Evolutionary conservation across 2,888 invertebrate genomes (phyloP), one percentile per base, ranked within the genome.

Genomic region (Didymodactylos carnosus): DNA sequence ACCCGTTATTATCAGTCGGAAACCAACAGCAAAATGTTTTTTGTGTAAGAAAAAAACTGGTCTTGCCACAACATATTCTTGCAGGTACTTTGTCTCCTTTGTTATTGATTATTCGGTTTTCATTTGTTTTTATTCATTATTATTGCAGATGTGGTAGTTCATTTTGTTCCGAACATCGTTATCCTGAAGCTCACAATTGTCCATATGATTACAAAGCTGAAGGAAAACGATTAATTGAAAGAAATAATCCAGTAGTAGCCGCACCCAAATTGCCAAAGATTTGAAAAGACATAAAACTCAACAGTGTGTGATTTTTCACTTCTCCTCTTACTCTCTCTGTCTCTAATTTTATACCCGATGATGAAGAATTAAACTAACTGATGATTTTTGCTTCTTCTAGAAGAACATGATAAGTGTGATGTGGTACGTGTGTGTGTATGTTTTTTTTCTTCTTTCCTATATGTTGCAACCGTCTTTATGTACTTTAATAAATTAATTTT

Each of bases 181-280:
- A 89, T 83, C 87, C 88, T 3, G 89, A 90, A 84, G 87, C 88
- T 76, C 91, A 91, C 84, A 87, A 87, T 77, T 91, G 91, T 83
- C 86, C 87, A 23, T 89, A 88, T 84, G 90, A 91, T 85, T 91
- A 90, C 85, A 90, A 90, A 84, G 87, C 87, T 46, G 87, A 87
- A 79, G 88, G 89, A 74, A 85, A 86, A 77, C 86, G 86, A 80
- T 82, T 87, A 75, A 81, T 88, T 77, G 86, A 87, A 79, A 86
- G 87, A 78, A 87, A 86, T 79, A 88, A 88, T 83, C 88, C 89
- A 76, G 84, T 87, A 76, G 87, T 89, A 77, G 85, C 84, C 77
- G 88, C 88, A 76, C 88, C 88, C 76, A 89, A 89, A 83, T 85
- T 90, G 81, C 88, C 89, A 78, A 88, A 89, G 84, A 89, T 90